Evolutionary conservation across 2,113 vertebrate genomes (phyloP).

Genomic region (Indicator maculatus): DNA sequence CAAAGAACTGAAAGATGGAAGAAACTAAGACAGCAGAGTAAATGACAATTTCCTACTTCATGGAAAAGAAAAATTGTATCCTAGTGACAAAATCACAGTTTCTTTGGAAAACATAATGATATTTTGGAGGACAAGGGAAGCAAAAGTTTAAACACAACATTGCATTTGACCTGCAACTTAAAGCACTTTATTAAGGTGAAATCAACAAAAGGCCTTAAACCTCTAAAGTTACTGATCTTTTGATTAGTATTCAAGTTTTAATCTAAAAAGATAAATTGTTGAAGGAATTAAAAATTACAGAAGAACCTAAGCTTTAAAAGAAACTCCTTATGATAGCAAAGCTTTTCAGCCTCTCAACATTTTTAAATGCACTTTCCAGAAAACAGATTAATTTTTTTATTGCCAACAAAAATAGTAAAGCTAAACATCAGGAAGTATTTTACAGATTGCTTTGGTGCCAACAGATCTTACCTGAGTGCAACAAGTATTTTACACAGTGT

Average conservation of each 20-base stretch:
- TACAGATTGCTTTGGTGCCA: background rate
- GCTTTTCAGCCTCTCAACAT: background rate
- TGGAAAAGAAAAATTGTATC: background rate
- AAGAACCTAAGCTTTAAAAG: background rate
- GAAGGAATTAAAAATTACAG: background rate
- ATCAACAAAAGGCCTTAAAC: background rate
- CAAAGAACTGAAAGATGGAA: background rate
- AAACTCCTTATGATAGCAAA: background rate
- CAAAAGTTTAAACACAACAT: background rate
- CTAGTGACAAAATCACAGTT: background rate
- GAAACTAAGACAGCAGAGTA: background rate
- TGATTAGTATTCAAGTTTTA: background rate
- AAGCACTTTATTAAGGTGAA: background rate
- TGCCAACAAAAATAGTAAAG: rapidly evolving
- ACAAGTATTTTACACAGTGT: background rate
- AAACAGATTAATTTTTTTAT: background rate
- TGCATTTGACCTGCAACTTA: background rate
- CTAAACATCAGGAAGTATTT: background rate
- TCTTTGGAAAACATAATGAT: background rate
- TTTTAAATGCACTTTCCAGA: background rate
- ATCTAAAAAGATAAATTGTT: background rate
- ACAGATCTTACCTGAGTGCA: background rate
- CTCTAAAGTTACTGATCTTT: background rate
- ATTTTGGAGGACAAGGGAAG: background rate
- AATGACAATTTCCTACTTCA: background rate